Evolutionary conservation across 2,113 vertebrate species (phyloP), one percentile per base, ranked within the genome.

Genomic region (Tretioscincus oriximinensis): DNA sequence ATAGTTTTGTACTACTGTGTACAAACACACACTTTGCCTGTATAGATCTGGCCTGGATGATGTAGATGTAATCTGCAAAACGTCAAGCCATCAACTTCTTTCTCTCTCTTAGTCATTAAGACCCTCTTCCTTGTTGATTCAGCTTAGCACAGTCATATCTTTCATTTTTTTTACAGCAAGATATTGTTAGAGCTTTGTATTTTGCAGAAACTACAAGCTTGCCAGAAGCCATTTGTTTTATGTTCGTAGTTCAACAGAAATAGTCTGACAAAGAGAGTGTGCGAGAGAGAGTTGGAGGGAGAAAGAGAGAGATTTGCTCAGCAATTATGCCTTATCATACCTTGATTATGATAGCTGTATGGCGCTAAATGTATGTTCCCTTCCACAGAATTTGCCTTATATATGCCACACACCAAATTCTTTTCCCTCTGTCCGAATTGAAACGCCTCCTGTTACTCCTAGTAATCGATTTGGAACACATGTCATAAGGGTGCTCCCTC

Each of bases 401-500:
- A 20, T 12, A 80, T 61, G 14, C 26, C 64, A 65, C 9, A 49
- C 60, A 73, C 22, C 12, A 51, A 31, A 31, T 51, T 65, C 5
- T 63, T 24, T 35, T 70, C 31, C 81, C 61, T 66, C 65, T 61
- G 85, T 74, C 26, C 77, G 85, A 54, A 9, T 76, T 86, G 9
- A 9, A 71, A 66, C n/a, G 14, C 82, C 66, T 70, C 60, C 67
- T 29, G 47, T 18, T 69, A n/a, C 75, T 79, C 10, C 73, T 45
- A 90, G 84, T 87, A 72, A 45, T 63, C 73, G 22, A 0, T 78
- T 89, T 83, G 73, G 78, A 89, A 80, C 89, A 63, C 14, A 24
- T 86, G 87, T 80, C 78, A 61, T 2, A 84, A 86, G 85, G 87
- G 54, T 90, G 68, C 80, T 74, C 66, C 80, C 85, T 85, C 51